Percentiles rank a stretch among this genome's conserved stretches.
Conservation (phyloP, 2,888 invertebrate species). For the Notodonta dromedarius region DNA sequence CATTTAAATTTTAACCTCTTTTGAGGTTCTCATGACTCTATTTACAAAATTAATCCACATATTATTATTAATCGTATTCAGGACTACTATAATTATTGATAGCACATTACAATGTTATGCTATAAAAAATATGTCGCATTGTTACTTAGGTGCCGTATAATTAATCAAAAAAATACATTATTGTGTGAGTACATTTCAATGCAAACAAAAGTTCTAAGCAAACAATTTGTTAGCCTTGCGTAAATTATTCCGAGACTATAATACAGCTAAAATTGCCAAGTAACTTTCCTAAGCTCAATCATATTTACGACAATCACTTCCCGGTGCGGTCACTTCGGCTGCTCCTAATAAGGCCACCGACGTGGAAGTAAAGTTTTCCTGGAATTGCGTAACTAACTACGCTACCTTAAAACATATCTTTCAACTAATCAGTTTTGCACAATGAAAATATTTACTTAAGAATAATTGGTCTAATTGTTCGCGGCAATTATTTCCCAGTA, state of each 20-base stretch:
- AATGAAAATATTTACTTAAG: constrained; percentile 1
- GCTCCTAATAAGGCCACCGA: constrained; percentile 49
- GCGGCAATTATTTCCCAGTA: not conserved
- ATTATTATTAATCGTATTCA: too few species aligned
- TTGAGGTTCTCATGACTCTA: too few species aligned
- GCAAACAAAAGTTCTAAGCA: too few species aligned
- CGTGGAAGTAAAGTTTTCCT: constrained; percentile 32
- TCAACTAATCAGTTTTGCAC: constrained; percentile 6
- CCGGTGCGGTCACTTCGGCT: constrained; percentile 45
- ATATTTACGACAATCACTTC: constrained; percentile 64
- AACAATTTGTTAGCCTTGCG: constrained; percentile 22
- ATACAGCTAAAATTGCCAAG: constrained; percentile 35
- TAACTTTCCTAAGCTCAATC: constrained; percentile 51
- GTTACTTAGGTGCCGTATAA: too few species aligned
- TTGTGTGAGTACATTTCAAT: too few species aligned
- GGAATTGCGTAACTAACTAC: constrained; percentile 28
- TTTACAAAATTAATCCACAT: too few species aligned
- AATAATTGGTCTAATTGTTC: constrained; percentile 4
- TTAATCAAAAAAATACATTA: too few species aligned
- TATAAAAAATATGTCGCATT: too few species aligned
- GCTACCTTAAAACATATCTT: constrained; percentile 3
- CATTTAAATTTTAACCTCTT: too few species aligned
- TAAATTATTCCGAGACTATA: constrained; percentile 5
- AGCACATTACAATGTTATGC: too few species aligned
- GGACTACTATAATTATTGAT: too few species aligned